These are phyloP conservation scores for Drosophila mayaguana DNA, from an alignment of 2,888 invertebrate genomes.

Conservation along the genomic window DNA sequence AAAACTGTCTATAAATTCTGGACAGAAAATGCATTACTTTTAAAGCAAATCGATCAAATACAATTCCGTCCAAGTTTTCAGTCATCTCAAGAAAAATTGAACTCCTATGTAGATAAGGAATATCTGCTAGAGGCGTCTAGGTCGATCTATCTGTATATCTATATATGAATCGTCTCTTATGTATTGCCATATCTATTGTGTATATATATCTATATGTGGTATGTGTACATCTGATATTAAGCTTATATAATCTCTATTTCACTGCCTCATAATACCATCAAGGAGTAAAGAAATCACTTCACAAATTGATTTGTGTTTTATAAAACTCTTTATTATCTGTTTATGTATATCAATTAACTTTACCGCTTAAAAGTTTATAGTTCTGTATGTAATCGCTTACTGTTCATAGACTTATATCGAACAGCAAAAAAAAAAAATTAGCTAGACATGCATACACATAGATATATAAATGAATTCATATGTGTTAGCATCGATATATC, in stretches of 20 bases:
- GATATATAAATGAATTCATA: background rate
- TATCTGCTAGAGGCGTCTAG: no score
- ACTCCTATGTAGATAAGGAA: background rate
- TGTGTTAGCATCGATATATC: background rate
- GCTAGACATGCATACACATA: background rate
- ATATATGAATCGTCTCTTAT: no score
- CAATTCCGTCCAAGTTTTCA: background rate
- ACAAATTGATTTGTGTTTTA: conserved; percentile 17
- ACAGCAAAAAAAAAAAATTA: conserved; percentile 14
- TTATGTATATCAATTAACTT: conserved; percentile 1
- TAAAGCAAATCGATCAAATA: background rate
- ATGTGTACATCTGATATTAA: no score
- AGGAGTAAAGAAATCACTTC: background rate
- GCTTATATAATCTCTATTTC: background rate
- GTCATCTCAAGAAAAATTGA: background rate
- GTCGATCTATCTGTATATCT: no score
- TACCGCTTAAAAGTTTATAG: conserved; percentile 5
- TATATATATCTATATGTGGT: no score
- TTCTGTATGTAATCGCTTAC: background rate
- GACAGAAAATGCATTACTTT: background rate
- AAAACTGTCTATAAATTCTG: background rate
- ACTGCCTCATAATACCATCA: background rate
- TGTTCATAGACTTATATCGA: background rate
- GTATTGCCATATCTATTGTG: no score
- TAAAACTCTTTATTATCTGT: conserved; percentile 21